Percentiles rank a stretch among this genome's conserved stretches.
These are phyloP conservation scores for Istiophorus platypterus DNA, from an alignment of 2,113 vertebrate genomes.

Conservation along the genomic window DNA sequence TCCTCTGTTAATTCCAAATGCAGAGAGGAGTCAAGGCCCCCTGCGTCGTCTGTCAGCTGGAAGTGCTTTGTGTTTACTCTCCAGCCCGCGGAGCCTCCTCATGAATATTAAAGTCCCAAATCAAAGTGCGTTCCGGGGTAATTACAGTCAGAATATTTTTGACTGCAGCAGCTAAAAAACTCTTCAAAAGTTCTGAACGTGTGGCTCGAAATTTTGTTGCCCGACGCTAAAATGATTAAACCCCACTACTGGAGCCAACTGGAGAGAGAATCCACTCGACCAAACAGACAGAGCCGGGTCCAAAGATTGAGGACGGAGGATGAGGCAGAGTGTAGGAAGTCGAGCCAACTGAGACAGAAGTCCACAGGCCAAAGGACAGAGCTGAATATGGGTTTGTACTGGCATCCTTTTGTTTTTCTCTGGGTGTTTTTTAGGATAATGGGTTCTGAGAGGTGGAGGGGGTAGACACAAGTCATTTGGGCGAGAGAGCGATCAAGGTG, in stretches of 20 bases:
- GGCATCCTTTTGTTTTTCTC: no score
- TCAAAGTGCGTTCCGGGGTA: constrained; percentile 14
- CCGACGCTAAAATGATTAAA: neutral
- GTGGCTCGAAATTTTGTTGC: neutral
- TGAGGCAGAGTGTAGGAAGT: neutral
- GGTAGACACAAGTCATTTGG: constrained; percentile 31
- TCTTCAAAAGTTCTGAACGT: neutral
- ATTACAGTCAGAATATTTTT: constrained; percentile 1
- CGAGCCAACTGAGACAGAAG: neutral
- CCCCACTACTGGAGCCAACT: neutral
- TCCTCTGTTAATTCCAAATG: constrained; percentile 12
- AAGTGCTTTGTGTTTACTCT: constrained; percentile 20
- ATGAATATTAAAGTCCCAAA: constrained; percentile 38
- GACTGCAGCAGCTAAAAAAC: neutral
- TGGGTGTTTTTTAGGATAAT: constrained; percentile 63
- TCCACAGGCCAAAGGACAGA: constrained; percentile 5
- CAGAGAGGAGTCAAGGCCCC: neutral
- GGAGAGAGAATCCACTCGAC: neutral
- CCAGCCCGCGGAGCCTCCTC: constrained; percentile 20
- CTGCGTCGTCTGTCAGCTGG: constrained; percentile 16
- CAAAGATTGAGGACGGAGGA: no score
- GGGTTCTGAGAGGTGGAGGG: constrained; percentile 22
- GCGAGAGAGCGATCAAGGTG: constrained; percentile 38
- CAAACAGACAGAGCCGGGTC: neutral
- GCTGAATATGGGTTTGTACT: constrained; percentile 31